These are phyloP conservation scores for Podargus strigoides DNA, from an alignment of 2,797 vertebrate genomes.

Conservation along the genomic window DNA sequence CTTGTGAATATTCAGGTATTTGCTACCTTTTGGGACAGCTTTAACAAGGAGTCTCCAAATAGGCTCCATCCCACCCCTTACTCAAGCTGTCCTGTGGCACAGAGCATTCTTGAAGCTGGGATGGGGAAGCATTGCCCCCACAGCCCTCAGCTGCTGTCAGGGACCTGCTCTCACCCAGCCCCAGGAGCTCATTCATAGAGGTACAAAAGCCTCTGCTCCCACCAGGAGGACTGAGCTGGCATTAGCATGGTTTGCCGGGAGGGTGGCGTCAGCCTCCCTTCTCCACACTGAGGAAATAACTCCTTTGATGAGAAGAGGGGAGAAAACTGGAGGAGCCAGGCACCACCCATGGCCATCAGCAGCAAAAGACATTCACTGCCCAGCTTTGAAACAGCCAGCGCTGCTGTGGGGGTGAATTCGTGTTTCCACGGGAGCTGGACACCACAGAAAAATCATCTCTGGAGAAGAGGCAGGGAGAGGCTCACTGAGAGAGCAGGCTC, in stretches of 20 bases:
- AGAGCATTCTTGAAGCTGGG: not conserved
- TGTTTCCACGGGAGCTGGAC: not conserved
- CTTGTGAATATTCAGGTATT: not conserved
- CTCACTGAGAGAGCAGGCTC: not conserved
- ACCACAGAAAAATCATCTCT: not conserved
- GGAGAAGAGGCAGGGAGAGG: not conserved
- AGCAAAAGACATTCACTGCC: not conserved
- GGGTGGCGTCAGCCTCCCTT: not conserved
- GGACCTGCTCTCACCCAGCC: not conserved
- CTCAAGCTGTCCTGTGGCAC: not conserved
- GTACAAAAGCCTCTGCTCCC: not conserved
- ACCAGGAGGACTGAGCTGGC: not conserved
- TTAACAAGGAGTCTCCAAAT: not conserved
- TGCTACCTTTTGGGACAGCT: not conserved
- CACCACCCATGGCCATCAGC: not conserved
- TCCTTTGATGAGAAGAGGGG: not conserved
- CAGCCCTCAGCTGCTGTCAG: not conserved
- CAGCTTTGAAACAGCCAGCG: not conserved
- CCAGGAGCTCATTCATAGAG: not conserved
- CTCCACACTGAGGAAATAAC: not conserved
- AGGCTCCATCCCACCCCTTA: not conserved
- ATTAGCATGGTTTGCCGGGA: fast-evolving
- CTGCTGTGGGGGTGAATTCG: not conserved
- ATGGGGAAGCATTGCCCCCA: not conserved
- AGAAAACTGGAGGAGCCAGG: not conserved